Conservation (phyloP, 1,140 invertebrate genomes). For the Trachymyrmex cornetzi region DNA sequence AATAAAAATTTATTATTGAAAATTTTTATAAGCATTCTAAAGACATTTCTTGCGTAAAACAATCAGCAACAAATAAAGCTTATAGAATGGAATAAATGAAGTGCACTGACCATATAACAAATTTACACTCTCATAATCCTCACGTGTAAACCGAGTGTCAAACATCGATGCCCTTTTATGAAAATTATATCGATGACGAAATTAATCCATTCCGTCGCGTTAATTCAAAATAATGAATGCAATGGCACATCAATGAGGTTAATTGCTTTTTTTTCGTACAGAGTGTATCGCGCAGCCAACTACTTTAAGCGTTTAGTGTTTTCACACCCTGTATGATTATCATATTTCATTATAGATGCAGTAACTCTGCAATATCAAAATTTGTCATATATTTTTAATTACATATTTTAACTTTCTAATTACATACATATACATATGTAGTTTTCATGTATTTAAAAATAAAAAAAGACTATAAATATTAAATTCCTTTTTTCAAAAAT, state of each 20-base stretch:
- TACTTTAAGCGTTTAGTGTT: conserved; percentile 46
- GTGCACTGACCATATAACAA: conserved; percentile 67
- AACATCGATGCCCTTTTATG: conserved; percentile 56
- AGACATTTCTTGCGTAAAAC: conserved; percentile 35
- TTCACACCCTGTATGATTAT: not conserved
- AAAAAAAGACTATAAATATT: not conserved
- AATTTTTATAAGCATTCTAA: not conserved
- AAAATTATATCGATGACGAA: conserved; percentile 68
- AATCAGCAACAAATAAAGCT: conserved; percentile 67
- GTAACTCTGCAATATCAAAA: not conserved
- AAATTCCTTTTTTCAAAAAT: not conserved
- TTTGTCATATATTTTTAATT: no score
- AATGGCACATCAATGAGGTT: conserved; percentile 47
- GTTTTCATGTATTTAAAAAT: not conserved
- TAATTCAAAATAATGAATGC: conserved; percentile 58
- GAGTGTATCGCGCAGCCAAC: conserved; percentile 21
- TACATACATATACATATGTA: not conserved
- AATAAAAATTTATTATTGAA: conserved; percentile 26
- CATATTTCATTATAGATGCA: conserved; percentile 1
- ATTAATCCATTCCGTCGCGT: conserved; percentile 53
- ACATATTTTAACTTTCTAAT: no score
- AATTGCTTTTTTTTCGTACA: conserved; percentile 47
- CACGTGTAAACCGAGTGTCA: conserved; percentile 64
- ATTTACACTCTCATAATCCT: conserved; percentile 59
- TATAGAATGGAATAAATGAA: conserved; percentile 67